Base-by-base conservation (phyloP, 1,140 invertebrate species). In the Drosophila arawakana region DNA sequence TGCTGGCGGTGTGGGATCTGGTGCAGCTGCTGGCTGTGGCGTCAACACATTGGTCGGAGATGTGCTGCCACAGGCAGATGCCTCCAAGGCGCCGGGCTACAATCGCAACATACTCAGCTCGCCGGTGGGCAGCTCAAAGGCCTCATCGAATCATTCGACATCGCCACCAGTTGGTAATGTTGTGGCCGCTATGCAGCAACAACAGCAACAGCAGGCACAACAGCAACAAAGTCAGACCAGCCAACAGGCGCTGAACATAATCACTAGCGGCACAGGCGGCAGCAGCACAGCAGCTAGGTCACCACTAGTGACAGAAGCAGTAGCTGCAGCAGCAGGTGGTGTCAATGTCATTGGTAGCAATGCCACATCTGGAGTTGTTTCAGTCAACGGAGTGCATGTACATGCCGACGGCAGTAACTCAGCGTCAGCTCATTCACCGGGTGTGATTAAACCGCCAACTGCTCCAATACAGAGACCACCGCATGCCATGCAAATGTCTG, bases 51-150 rank as follows among this genome's bases (percentile, higher is more conserved):
- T 77, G 39, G 94, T 95, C 55, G 94, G 93, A 76, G 93, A 94
- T 81, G 93, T 94, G 50, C 93, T 94, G 35, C 94, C 94, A 52
- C 91, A 95, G 86, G 95, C 95, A 3, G 96, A 97, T 92, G 95
- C 95, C 7, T 95, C 96, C 0, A 97, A 97, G 92, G 96, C 97
- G 21, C 96, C 96, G 1, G 96, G 96, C 9, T 97, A 97, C 89
- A 94, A 96, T 81, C 94, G 95, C 35, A 94, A 93, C 46, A 93
- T 95, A 8, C 94, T 96, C 67, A 96, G 95, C 82, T 96, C 96
- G 0, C 95, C 96, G 0, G 95, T 96, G 7, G 90, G 90, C 39
- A 95, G 95, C 44, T 95, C 94, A 3, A 95, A 95, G 74, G 93
- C 95, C 6, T 94, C 94, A 15, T 94, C 92, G 65, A 94, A 93